Evolutionary conservation across 2,888 invertebrate species (phyloP), one percentile per base, ranked within the genome.

Genomic region (Netelia virgata): DNA sequence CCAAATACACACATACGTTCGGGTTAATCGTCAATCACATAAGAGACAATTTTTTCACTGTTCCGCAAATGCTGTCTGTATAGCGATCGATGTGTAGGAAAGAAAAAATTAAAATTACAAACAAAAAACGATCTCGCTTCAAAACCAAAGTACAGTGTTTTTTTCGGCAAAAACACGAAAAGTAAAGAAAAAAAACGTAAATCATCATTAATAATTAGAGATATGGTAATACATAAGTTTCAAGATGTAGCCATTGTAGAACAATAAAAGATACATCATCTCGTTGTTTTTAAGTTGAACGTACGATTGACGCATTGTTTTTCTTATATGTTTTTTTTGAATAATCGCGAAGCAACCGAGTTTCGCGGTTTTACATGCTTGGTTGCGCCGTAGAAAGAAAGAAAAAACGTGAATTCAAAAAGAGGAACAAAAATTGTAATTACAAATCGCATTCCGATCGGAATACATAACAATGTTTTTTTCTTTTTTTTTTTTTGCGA

Each of bases 201-300:
- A 63, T 50, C 70, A 47, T 55, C 23, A 11, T 50, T 74, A 74
- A 78, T 82, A 78, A n/a, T 57, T 74, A 77, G 50, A 74, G 55
- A 41, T 61, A 61, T 47, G 55, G 18, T 69, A 77, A 47, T 64
- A 81, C 68, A 78, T 84, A 74, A 78, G 57, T 81, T 84, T 64
- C 63, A 50, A 69, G 77, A 47, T 81, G 82, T 82, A 82, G 16
- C 43, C 50, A 69, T 82, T 63, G 69, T 76, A 55, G 63, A 74
- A 66, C 53, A 81, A 84, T 81, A 80, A 84, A 84, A 70, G n/a
- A 76, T 82, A 82, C 69, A 64, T 72, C 63, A 55, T 77, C 69
- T 82, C 78, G 74, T 84, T 82, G 73, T 82, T 79, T 57, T 78
- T 47, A 70, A 78, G 68, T 81, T 61, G 77, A 20, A 68, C 18